Conservation (phyloP, 2,888 invertebrate species). For the Oscheius sp. region DNA sequence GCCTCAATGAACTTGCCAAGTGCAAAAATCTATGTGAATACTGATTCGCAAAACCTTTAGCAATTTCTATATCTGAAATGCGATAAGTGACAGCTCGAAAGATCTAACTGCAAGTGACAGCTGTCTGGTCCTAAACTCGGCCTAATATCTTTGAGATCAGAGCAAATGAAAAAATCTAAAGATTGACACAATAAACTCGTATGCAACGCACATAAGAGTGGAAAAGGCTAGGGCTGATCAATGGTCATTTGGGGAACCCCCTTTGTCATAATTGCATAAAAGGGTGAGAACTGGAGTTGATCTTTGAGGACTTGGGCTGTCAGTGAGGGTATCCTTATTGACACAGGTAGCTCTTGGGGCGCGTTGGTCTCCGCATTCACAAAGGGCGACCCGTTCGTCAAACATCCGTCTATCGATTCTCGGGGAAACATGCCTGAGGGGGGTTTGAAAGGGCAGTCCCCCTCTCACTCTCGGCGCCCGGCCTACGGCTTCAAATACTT, state of each 20-base stretch:
- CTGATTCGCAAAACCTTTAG: neutral
- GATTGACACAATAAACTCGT: neutral
- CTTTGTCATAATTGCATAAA: slow-evolving; percentile 24
- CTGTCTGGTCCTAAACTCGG: slow-evolving; percentile 12
- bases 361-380: slow-evolving; percentile 36
- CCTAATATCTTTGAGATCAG: slow-evolving; percentile 1
- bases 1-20: neutral
- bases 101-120: slow-evolving; percentile 27
- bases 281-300: slow-evolving; percentile 21
- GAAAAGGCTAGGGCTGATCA: slow-evolving; percentile 1
- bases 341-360: slow-evolving; percentile 36
- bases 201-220: neutral
- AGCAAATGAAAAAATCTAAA: slow-evolving; percentile 12
- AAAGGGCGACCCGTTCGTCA: slow-evolving; percentile 38
- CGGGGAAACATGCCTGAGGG: slow-evolving; percentile 37
- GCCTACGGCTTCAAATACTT: slow-evolving; percentile 24
- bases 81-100: slow-evolving; percentile 31
- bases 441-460: slow-evolving; percentile 37
- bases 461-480: slow-evolving; percentile 29
- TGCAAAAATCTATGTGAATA: neutral
- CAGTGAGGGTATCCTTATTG: slow-evolving; percentile 31
- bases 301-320: slow-evolving; percentile 33
- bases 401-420: slow-evolving; percentile 37
- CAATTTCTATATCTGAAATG: neutral
- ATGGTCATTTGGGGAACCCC: slow-evolving; percentile 30